A percentile compares a stretch with the other conserved stretches of the same genome.
phyloP scores from a whole-genome alignment of 2,888 invertebrate species.

The Limnephilus auricula region DNA sequence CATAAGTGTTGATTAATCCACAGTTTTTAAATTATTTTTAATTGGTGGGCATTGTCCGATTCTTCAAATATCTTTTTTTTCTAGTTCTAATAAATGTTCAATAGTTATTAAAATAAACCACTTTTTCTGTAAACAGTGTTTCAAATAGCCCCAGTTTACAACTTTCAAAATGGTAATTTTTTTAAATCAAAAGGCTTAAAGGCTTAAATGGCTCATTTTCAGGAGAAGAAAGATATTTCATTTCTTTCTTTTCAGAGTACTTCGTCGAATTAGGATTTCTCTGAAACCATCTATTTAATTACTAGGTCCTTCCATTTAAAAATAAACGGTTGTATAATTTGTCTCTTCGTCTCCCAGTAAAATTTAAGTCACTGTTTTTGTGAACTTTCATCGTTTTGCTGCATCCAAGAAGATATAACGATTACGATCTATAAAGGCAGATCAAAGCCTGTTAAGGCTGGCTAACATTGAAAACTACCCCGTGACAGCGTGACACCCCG shows the following conservation, averaged over 20 bases:
- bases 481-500: not conserved
- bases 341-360: not conserved
- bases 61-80: too few species aligned
- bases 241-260: not conserved
- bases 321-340: not conserved
- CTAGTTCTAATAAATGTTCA: too few species aligned
- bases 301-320: not conserved
- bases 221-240: not conserved
- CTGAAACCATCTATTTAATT: not conserved
- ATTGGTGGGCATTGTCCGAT: too few species aligned
- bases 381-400: not conserved
- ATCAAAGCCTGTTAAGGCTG: not conserved
- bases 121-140: too few species aligned
- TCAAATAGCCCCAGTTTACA: too few species aligned
- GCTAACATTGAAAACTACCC: not conserved
- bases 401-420: not conserved
- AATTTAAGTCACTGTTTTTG: not conserved
- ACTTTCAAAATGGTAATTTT: not conserved
- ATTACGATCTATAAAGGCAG: not conserved
- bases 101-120: too few species aligned
- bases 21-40: too few species aligned
- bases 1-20: too few species aligned
- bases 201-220: too few species aligned
- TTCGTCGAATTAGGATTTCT: not conserved
- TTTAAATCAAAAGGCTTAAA: not conserved